phyloP scores from a whole-genome alignment of 2,113 vertebrate genomes.

The Litocranius walleri region DNA sequence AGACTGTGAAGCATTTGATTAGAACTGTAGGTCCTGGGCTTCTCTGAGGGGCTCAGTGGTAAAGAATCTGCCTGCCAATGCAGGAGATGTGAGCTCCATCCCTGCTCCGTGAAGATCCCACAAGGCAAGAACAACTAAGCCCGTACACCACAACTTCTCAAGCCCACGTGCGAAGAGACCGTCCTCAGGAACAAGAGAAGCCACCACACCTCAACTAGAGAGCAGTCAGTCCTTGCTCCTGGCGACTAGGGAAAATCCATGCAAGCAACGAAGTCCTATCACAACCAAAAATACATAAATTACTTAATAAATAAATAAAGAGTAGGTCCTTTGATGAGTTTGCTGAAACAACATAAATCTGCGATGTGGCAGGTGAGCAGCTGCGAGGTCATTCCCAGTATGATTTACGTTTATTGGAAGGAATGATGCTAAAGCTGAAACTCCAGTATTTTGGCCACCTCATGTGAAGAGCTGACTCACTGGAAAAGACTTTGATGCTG shows the following conservation, averaged over 20 bases:
- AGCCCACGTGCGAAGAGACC: background rate
- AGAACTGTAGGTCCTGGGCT: background rate
- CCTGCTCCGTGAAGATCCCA: background rate
- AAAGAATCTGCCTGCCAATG: background rate
- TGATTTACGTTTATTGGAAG: too few relatives aligned
- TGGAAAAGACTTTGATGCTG: too few relatives aligned
- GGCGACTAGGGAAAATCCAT: background rate
- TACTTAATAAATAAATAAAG: background rate
- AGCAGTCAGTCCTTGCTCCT: background rate
- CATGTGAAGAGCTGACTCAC: too few relatives aligned
- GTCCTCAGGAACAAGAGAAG: background rate
- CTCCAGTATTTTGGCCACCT: too few relatives aligned
- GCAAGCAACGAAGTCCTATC: background rate
- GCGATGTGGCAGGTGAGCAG: too few relatives aligned
- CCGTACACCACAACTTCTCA: background rate
- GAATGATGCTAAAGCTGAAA: too few relatives aligned
- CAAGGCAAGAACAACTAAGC: background rate
- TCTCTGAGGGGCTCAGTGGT: background rate
- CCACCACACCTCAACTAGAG: background rate
- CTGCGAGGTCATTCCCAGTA: too few relatives aligned
- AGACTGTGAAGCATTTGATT: conserved; percentile 1
- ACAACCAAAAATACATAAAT: background rate
- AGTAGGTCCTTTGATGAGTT: conserved; percentile 2
- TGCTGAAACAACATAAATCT: background rate
- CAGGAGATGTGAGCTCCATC: background rate